Percentiles rank a stretch among this genome's conserved stretches.
Conservation (phyloP, 1,140 invertebrate genomes). For the Apis dorsata region DNA sequence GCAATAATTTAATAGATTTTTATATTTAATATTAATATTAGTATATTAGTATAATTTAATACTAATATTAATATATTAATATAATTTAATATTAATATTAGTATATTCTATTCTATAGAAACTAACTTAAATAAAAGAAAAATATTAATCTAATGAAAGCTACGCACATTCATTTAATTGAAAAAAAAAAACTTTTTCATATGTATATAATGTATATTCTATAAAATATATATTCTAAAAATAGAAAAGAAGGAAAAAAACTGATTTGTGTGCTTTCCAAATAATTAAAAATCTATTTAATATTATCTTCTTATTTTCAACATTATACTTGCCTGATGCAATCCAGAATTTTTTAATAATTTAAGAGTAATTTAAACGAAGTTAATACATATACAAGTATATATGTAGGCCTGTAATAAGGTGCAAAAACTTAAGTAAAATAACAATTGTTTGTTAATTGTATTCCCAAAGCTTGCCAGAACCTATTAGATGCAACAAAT, state of each 20-base stretch:
- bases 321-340: constrained; percentile 57
- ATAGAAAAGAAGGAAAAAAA: background rate
- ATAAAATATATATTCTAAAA: constrained; percentile 18
- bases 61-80: no score
- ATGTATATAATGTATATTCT: background rate
- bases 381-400: background rate
- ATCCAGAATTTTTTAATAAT: constrained; percentile 15
- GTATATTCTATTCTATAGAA: no score
- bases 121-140: no score
- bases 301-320: constrained; percentile 10
- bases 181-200: constrained; percentile 5
- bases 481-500: constrained; percentile 40
- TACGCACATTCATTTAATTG: constrained; percentile 2
- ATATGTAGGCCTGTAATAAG: constrained; percentile 26
- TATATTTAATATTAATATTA: no score
- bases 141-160: background rate
- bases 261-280: constrained; percentile 18
- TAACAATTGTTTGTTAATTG: constrained; percentile 15
- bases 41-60: no score
- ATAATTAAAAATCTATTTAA: constrained; percentile 16
- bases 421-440: constrained; percentile 43
- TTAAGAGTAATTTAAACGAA: constrained; percentile 15
- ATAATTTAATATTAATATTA: no score
- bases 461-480: constrained; percentile 40
- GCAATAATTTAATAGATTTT: no score